Evolutionary conservation across 2,888 invertebrate genomes (phyloP).

Genomic region (Clanis bilineata): DNA sequence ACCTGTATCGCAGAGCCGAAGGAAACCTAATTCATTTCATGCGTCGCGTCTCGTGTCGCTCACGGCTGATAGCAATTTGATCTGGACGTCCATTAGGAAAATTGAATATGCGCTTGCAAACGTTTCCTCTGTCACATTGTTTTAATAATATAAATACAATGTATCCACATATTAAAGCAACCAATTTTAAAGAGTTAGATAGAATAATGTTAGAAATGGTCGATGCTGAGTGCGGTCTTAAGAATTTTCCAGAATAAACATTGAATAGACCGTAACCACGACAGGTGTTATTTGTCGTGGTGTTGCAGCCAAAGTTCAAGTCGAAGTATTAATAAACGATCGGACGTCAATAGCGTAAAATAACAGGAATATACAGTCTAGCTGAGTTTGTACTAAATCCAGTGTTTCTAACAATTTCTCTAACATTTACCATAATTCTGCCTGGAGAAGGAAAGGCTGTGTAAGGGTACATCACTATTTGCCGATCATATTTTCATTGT

Average conservation of each 20-base stretch:
- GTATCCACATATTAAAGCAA: no score
- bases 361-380: slow-evolving; percentile 52
- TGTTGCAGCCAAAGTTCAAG: slow-evolving; percentile 55
- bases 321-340: slow-evolving; percentile 55
- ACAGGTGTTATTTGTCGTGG: slow-evolving; percentile 57
- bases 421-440: neutral
- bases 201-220: slow-evolving; percentile 37
- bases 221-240: slow-evolving; percentile 43
- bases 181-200: no score
- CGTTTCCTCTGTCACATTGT: slow-evolving; percentile 11
- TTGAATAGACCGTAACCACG: slow-evolving; percentile 41
- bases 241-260: slow-evolving; percentile 52
- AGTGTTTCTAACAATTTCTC: neutral
- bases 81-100: slow-evolving; percentile 60
- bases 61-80: slow-evolving; percentile 60
- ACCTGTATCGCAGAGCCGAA: slow-evolving; percentile 50
- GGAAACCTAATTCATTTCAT: slow-evolving; percentile 63
- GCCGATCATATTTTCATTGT: neutral
- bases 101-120: slow-evolving; percentile 51
- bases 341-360: slow-evolving; percentile 55
- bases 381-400: neutral
- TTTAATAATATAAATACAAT: neutral
- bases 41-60: slow-evolving; percentile 58
- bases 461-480: neutral
- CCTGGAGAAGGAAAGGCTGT: no score